Conservation (phyloP, 2,113 vertebrate species). For the Clarias macrocephalus region DNA sequence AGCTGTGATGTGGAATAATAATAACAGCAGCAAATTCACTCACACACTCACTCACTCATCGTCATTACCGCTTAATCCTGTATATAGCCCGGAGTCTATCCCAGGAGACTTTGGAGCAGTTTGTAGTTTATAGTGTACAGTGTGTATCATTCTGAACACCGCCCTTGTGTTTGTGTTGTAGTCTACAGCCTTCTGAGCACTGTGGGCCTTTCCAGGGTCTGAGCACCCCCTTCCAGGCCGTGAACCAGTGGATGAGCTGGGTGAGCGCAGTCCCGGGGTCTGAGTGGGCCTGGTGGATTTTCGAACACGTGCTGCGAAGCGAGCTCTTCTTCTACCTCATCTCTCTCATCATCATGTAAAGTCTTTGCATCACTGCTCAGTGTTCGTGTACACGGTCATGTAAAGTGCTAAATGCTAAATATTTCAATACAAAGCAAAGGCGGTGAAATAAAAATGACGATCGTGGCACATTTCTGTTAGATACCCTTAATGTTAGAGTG, state of each 20-base stretch:
- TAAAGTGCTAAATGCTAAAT: neutral
- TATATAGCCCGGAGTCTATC: too few relatives aligned
- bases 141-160: neutral
- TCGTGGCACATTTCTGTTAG: neutral
- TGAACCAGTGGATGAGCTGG: slow-evolving; percentile 75
- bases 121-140: neutral
- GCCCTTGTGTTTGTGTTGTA: slow-evolving; percentile 52
- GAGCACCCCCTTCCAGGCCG: slow-evolving; percentile 70
- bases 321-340: slow-evolving; percentile 88
- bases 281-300: slow-evolving; percentile 85
- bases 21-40: too few relatives aligned
- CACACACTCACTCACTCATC: too few relatives aligned
- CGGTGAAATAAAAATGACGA: neutral
- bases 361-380: slow-evolving; percentile 32
- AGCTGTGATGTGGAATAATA: neutral
- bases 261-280: slow-evolving; percentile 58
- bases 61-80: too few relatives aligned
- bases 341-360: slow-evolving; percentile 82
- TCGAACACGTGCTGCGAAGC: slow-evolving; percentile 79
- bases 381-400: neutral
- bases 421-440: neutral
- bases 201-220: slow-evolving; percentile 90
- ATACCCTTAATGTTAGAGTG: neutral
- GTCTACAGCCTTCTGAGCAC: slow-evolving; percentile 79
- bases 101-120: too few relatives aligned